phyloP scores from a whole-genome alignment of 2,113 vertebrate genomes.

The Taxidea taxus region DNA sequence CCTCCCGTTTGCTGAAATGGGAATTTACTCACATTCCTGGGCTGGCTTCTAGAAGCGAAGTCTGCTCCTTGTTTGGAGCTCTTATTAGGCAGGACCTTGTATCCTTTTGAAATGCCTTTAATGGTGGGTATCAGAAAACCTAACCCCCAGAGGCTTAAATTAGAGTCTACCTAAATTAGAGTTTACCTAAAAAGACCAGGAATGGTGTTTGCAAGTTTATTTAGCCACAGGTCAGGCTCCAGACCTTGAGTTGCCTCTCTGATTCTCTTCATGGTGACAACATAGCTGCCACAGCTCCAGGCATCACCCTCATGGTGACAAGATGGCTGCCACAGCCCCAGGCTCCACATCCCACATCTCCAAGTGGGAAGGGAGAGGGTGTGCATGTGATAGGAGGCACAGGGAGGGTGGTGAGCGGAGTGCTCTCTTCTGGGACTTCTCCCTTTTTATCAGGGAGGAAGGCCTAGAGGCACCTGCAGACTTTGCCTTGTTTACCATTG shows the following conservation, averaged over 20 bases:
- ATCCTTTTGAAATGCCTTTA: not conserved
- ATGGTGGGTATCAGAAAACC: not conserved
- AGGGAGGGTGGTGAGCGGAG: not conserved
- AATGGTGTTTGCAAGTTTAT: not conserved
- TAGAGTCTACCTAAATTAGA: too few relatives aligned
- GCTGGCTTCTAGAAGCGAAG: not conserved
- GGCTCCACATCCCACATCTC: not conserved
- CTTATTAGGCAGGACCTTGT: not conserved
- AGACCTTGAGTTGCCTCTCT: not conserved
- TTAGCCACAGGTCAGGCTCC: not conserved
- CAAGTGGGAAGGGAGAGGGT: not conserved
- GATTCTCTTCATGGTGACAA: not conserved
- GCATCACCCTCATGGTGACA: not conserved
- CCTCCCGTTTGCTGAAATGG: not conserved
- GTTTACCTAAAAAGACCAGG: not conserved
- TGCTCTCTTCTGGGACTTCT: not conserved
- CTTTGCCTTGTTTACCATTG: not conserved
- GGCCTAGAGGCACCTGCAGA: not conserved
- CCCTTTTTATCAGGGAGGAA: not conserved
- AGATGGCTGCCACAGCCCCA: not conserved
- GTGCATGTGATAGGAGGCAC: not conserved
- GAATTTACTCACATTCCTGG: not conserved
- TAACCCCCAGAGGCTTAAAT: not conserved
- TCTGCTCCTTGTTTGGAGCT: not conserved
- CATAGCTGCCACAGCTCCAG: not conserved